Conservation (phyloP, 2,888 invertebrate species). For the Merodon equestris region DNA sequence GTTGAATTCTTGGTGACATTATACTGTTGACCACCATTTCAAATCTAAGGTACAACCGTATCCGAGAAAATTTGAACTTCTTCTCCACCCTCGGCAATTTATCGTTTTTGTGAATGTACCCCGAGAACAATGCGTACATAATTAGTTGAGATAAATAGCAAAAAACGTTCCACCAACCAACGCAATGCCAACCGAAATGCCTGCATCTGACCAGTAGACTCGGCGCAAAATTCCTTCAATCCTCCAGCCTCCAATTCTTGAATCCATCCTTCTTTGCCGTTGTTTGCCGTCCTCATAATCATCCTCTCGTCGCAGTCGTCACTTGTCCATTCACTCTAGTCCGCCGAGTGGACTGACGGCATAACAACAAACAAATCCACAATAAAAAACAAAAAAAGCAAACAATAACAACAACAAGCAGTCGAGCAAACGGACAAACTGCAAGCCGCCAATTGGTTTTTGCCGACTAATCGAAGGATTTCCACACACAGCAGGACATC, state of each 20-base stretch:
- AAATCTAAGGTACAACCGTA: too few relatives aligned
- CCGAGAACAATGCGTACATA: conserved; percentile 63
- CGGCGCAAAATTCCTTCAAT: conserved; percentile 64
- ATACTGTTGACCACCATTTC: too few relatives aligned
- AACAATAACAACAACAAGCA: conserved; percentile 21
- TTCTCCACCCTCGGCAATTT: conserved; percentile 7
- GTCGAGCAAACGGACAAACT: conserved; percentile 54
- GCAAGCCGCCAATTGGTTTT: conserved; percentile 68
- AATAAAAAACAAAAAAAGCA: too few relatives aligned
- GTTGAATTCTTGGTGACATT: too few relatives aligned
- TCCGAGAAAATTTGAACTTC: too few relatives aligned
- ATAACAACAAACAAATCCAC: conserved; percentile 67
- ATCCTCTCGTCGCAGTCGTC: conserved; percentile 7
- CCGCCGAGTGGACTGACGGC: conserved; percentile 59
- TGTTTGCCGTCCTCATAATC: conserved; percentile 1
- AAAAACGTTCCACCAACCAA: conserved; percentile 56
- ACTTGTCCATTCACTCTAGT: conserved; percentile 59
- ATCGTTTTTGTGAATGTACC: conserved; percentile 9
- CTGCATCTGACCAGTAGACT: conserved; percentile 55
- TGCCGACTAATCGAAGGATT: conserved; percentile 57
- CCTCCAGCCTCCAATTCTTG: too few relatives aligned
- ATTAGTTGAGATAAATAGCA: conserved; percentile 61
- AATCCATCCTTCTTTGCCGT: conserved; percentile 36
- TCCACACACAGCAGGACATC: conserved; percentile 61
- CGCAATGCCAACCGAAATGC: conserved; percentile 34